These are phyloP conservation scores for Malurus splendens DNA, from an alignment of 2,797 vertebrate genomes.

Conservation along the genomic window DNA sequence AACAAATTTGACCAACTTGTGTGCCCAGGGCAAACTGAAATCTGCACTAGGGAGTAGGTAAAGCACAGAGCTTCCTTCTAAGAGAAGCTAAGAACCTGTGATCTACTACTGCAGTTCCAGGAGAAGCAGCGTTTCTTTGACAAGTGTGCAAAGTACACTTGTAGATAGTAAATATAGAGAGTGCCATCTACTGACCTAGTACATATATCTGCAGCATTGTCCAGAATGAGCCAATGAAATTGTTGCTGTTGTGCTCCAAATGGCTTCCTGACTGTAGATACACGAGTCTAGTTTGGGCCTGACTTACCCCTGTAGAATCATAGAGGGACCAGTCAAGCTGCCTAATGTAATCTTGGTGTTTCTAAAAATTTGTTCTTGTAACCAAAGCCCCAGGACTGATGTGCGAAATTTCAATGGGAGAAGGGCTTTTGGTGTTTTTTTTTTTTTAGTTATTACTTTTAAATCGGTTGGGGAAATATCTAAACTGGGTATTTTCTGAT, in stretches of 20 bases:
- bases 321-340: background rate
- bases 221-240: background rate
- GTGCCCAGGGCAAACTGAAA: background rate
- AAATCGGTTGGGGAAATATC: background rate
- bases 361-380: background rate
- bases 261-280: background rate
- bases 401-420: background rate
- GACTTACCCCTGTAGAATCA: background rate
- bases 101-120: background rate
- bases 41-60: background rate
- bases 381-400: background rate
- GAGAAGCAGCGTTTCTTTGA: background rate
- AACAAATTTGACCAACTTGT: background rate
- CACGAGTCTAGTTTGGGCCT: background rate
- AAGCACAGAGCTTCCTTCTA: background rate
- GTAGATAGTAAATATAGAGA: constrained; percentile 55
- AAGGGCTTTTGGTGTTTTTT: too few relatives aligned
- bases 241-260: background rate
- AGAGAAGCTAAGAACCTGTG: background rate
- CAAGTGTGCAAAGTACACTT: background rate
- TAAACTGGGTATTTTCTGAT: background rate
- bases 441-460: background rate
- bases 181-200: constrained; percentile 60
- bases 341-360: background rate
- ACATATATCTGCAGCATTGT: background rate